A percentile compares a stretch with the other conserved stretches of the same genome.
phyloP scores from a whole-genome alignment of 2,888 invertebrate species.

The Microctonus aethiopoides region DNA sequence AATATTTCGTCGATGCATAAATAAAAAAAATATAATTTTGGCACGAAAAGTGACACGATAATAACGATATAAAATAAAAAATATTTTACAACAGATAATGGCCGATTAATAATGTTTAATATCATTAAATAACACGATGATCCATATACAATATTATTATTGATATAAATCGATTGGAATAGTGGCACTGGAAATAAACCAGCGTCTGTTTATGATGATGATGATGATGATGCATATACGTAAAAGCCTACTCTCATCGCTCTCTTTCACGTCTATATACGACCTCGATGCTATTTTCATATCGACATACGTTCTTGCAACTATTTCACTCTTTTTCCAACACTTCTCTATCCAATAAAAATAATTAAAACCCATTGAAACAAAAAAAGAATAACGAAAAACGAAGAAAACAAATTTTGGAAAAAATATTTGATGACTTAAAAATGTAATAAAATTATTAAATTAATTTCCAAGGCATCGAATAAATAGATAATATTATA shows the following conservation, averaged over 20 bases:
- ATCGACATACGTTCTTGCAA: conserved; percentile 39
- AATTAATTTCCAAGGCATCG: no score
- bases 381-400: not conserved
- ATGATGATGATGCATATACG: no score
- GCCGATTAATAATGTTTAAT: no score
- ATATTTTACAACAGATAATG: no score
- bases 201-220: conserved; percentile 24
- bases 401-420: not conserved
- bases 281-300: conserved; percentile 58
- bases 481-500: not conserved
- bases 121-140: no score
- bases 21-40: not conserved
- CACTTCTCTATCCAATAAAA: not conserved
- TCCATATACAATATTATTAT: conserved; percentile 9
- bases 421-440: not conserved
- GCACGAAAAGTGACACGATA: not conserved
- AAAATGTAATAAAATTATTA: no score
- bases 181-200: conserved; percentile 36
- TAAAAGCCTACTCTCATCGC: conserved; percentile 36
- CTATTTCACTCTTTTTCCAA: conserved; percentile 2
- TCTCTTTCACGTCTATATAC: conserved; percentile 34
- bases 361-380: not conserved
- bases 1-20: not conserved
- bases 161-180: conserved; percentile 33
- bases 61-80: no score